Base-by-base conservation (phyloP, 2,888 invertebrate species). In the Cancer borealis region DNA sequence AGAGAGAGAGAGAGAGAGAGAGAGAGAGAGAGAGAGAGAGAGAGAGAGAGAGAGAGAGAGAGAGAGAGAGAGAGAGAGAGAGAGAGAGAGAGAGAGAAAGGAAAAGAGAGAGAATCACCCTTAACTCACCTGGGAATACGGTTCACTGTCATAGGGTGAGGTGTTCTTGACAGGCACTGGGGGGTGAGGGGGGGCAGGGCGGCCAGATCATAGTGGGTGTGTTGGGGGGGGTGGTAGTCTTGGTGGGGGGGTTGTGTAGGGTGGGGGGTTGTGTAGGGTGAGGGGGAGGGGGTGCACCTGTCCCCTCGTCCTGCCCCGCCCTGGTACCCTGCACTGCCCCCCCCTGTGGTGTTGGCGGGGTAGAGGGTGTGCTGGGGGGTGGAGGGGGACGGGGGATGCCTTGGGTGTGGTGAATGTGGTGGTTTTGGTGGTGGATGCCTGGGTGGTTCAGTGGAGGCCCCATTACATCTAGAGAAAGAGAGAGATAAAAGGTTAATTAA, bases 101-200 rank as follows among this genome's bases (percentile, higher is more conserved):
- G 14, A 14, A 45, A 47, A 84, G 79, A 6, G 79, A 30, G 39
- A 30, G 39, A 30, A 12, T 30, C 30, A 10, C 39, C 12, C 39
- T 39, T 88, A 6, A 21, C 91, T 3, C 26, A 94, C 94, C 92
- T 94, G 94, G 73, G 94, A 84, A 73, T 94, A 94, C 0, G 94
- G 84, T 21, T 94, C 94, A n/a, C 79, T 89, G 26, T 92, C 94
- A 90, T 93, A 94, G 0, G 94, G 94, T 0, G 94, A 94, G 12
- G 94, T 94, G 54, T 96, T 96, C 8, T 96, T 54, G 96, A 96
- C 60, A 96, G 96, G 6, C 96, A 96, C 96, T 0, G 98, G 88
- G 97, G 95, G 97, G 97, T 39, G 97, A 97, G 0, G 14, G 60
- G 87, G 54, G 47, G 66, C 39, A 54, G 54, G 54, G 54, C 54